Conservation (phyloP, 2,797 vertebrate genomes). For the Austrolebias charrua region DNA sequence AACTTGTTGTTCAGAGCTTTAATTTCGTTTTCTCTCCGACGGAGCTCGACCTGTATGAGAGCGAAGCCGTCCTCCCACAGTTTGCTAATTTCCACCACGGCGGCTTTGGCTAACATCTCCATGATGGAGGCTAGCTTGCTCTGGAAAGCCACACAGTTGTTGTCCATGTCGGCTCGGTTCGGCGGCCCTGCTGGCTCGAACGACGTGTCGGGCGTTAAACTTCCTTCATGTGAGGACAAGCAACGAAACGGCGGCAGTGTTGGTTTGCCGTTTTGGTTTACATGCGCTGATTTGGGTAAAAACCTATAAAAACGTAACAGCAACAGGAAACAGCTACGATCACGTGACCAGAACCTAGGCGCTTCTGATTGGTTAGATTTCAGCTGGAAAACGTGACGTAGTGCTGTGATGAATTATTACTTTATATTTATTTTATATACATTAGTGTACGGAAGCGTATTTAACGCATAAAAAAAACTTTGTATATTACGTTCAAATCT, state of each 20-base stretch:
- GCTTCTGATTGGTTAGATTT: slow-evolving; percentile 29
- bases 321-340: slow-evolving; percentile 56
- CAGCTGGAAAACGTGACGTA: background rate
- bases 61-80: slow-evolving; percentile 78
- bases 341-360: slow-evolving; percentile 52
- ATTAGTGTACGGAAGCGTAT: no score
- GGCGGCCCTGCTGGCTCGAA: slow-evolving; percentile 8
- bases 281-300: slow-evolving; percentile 30
- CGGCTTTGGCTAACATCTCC: slow-evolving; percentile 76
- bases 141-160: slow-evolving; percentile 69
- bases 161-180: slow-evolving; percentile 52
- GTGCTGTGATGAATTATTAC: no score
- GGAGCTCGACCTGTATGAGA: slow-evolving; percentile 70
- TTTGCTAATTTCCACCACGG: slow-evolving; percentile 76
- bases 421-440: no score
- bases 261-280: background rate
- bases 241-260: background rate
- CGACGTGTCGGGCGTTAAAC: background rate
- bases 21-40: slow-evolving; percentile 73
- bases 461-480: no score
- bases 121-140: slow-evolving; percentile 75
- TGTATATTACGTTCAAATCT: no score
- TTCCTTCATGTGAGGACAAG: background rate
- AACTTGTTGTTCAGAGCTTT: slow-evolving; percentile 70
- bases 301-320: slow-evolving; percentile 57